Evolutionary conservation across 64 coral and sea anemone species (phyloP).

Genomic region (Anthopleura sola): DNA sequence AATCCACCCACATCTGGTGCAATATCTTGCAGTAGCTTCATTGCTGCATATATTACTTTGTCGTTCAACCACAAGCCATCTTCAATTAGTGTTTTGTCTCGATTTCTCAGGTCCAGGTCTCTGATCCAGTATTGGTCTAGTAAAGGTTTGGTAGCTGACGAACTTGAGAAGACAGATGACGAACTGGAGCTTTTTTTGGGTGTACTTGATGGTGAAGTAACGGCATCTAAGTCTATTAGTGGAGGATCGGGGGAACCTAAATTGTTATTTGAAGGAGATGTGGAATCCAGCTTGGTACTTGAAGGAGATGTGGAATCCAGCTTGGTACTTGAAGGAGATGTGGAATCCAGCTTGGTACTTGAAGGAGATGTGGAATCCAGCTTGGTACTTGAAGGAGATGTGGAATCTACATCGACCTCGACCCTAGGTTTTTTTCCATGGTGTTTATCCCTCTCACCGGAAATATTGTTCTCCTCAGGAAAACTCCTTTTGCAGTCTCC

Average conservation of each 20-base stretch:
- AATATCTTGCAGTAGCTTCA: constrained; percentile 28
- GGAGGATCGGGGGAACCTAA: no score
- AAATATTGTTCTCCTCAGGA: background rate
- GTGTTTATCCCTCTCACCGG: background rate
- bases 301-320: no score
- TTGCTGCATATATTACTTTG: constrained; percentile 23
- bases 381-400: background rate
- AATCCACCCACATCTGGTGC: constrained; percentile 26
- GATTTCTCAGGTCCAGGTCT: constrained; percentile 31
- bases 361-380: background rate
- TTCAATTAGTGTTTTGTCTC: constrained; percentile 13
- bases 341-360: no score
- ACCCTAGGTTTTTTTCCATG: background rate
- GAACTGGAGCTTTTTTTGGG: background rate
- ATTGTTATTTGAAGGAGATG: background rate
- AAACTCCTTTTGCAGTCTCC: background rate
- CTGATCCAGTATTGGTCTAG: background rate
- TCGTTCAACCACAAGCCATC: constrained; percentile 50
- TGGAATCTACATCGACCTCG: background rate
- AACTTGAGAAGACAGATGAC: background rate
- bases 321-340: no score
- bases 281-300: no score
- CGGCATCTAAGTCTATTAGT: background rate
- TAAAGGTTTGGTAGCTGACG: background rate
- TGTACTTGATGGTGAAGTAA: background rate